Evolutionary conservation across 2,113 vertebrate species (phyloP), one percentile per base, ranked within the genome.

Genomic region (Charadrius vociferus): DNA sequence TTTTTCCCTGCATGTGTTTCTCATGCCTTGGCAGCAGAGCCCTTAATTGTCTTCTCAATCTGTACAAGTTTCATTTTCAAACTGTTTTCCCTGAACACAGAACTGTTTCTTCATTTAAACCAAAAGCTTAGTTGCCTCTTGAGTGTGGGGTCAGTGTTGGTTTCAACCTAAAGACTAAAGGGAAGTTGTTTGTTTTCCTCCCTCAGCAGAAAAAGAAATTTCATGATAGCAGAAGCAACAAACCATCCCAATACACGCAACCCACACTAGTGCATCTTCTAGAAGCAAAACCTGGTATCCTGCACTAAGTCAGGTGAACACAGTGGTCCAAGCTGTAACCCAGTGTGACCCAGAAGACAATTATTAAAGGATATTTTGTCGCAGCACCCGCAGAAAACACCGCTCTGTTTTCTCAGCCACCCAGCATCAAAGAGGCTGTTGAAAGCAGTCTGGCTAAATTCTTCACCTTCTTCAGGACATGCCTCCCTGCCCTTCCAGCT

Each of bases 341-440:
- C 58, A 39, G 3, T 23, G 26, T 63, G 65, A 87, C 78, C 62
- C 61, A 81, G 27, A 34, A 84, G 55, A 74, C 94, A 67, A 78
- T 59, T 24, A 49, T 41, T 95, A 79, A 94, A 95, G 83, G 17
- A 14, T 85, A 30, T 87, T 95, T 92, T 91, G 53, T 81, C 7
- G 1, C 65, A 56, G 71, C 0, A 0, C 27, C n/a, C 55, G 8
- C 43, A 87, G 56, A 87, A 81, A 92, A 79, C 12, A 22, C 10
- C 1, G 4, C 61, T 81, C 37, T 95, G 14, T 93, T 90, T 88
- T 96, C 86, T 93, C 79, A 94, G 94, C 97, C 95, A 88, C 95
- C 86, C 92, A 91, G 72, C 81, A 0, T 92, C 94, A 97, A 95
- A 96, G 88, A 65, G 34, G 39, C 58, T 84, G 81, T 93, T 96